phyloP scores from a whole-genome alignment of 2,113 vertebrate species.

The Halcyon senegalensis region DNA sequence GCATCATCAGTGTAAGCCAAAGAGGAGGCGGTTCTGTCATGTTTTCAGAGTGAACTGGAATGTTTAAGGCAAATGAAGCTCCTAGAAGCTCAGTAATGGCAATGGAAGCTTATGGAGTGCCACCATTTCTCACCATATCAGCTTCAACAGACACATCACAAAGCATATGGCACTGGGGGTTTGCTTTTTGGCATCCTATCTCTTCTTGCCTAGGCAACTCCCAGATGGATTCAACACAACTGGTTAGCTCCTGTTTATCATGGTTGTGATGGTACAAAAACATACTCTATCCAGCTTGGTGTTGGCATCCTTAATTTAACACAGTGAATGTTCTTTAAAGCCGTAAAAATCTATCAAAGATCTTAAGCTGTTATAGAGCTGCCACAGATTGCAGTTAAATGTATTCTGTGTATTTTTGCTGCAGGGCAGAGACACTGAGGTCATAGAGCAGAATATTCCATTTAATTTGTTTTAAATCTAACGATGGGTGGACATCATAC shows the following conservation, averaged over 20 bases:
- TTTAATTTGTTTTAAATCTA: not conserved
- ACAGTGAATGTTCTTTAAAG: not conserved
- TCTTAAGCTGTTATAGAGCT: not conserved
- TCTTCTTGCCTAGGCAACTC: not conserved
- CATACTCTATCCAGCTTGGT: not conserved
- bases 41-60: not conserved
- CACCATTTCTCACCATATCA: fast-evolving
- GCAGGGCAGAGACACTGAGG: not conserved
- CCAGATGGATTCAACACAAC: not conserved
- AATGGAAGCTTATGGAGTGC: not conserved
- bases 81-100: not conserved
- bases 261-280: not conserved
- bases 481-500: not conserved
- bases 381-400: not conserved
- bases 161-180: not conserved
- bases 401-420: not conserved
- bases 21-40: not conserved
- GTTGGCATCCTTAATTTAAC: not conserved
- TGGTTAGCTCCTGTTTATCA: not conserved
- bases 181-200: not conserved
- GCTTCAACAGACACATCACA: not conserved
- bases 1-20: not conserved
- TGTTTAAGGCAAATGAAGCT: not conserved
- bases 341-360: not conserved
- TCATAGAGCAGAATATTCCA: not conserved